Evolutionary conservation across 2,888 invertebrate species (phyloP), one percentile per base, ranked within the genome.

Genomic region (Anticlea derivata): DNA sequence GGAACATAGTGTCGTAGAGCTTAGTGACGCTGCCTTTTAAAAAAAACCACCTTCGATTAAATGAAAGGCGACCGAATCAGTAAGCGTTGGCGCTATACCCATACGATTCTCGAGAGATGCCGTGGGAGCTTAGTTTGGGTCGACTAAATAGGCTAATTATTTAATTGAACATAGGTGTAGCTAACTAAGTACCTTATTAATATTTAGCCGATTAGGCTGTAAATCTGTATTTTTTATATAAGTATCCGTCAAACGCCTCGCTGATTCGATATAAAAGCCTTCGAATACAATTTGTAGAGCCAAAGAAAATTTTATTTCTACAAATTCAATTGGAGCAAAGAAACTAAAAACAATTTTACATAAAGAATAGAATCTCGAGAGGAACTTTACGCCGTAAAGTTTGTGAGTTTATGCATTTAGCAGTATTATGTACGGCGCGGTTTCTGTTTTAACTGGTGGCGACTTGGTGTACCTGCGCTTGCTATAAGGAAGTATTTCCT

Each of bases 271-370:
- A 60, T 46, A 52, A 51, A 60, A 58, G 51, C 53, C 40, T 54
- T 55, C 50, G 48, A 56, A 58, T 24, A 52, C 50, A 56, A 61
- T 60, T 55, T 55, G 47, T 35, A 37, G 10, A 31, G 50, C 34
- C 24, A 45, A 55, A 55, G 41, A 22, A 55, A 57, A 60, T 50
- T 41, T 57, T 49, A 57, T 55, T 57, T 44, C 50, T 53, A 43
- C 12, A 31, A 48, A 57, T 57, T 50, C 37, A 57, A 55, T 57
- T 48, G 26, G 46, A 47, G 31, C 12, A 31, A 33, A 40, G 34
- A 45, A 57, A 57, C 50, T 57, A 49, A 40, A 50, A 55, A 58
- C 52, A 58, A 56, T 58, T 58, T 56, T 48, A 48, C 56, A 52
- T 45, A 48, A 51, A 50, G 54, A 51, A 54, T 43, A 52, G 51